These are phyloP conservation scores for Tolypeutes matacus DNA, from an alignment of 2,797 vertebrate species.

Conservation along the genomic window DNA sequence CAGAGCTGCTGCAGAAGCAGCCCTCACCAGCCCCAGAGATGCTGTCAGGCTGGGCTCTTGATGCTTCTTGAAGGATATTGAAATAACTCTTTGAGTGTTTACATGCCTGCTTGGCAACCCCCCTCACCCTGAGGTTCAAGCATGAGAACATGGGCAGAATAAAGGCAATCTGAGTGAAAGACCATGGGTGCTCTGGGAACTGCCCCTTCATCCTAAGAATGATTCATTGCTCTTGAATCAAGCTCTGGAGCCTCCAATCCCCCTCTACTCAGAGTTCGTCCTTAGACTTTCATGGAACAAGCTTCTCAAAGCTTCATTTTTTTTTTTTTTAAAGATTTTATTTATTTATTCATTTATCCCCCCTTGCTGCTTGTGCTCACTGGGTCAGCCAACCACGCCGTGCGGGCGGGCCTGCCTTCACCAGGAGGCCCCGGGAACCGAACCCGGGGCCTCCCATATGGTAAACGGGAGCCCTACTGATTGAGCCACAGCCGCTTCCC, in stretches of 20 bases:
- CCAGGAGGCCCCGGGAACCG: too few species aligned
- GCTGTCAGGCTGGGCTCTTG: rapidly evolving
- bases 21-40: not conserved
- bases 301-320: not conserved
- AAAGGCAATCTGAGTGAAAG: not conserved
- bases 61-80: not conserved
- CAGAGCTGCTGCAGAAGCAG: not conserved
- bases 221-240: not conserved
- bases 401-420: too few species aligned
- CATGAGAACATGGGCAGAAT: not conserved
- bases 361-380: too few species aligned
- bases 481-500: too few species aligned
- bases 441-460: too few species aligned
- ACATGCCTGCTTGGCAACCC: not conserved
- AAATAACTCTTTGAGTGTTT: not conserved
- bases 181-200: not conserved
- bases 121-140: not conserved
- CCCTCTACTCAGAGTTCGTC: not conserved
- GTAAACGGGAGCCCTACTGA: too few species aligned
- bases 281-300: not conserved
- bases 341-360: too few species aligned
- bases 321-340: too few species aligned
- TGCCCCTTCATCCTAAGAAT: not conserved
- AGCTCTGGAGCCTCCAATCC: not conserved
- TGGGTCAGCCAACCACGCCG: too few species aligned